These are phyloP conservation scores for Agrilus biguttatus DNA, from an alignment of 2,888 invertebrate genomes.

Conservation along the genomic window DNA sequence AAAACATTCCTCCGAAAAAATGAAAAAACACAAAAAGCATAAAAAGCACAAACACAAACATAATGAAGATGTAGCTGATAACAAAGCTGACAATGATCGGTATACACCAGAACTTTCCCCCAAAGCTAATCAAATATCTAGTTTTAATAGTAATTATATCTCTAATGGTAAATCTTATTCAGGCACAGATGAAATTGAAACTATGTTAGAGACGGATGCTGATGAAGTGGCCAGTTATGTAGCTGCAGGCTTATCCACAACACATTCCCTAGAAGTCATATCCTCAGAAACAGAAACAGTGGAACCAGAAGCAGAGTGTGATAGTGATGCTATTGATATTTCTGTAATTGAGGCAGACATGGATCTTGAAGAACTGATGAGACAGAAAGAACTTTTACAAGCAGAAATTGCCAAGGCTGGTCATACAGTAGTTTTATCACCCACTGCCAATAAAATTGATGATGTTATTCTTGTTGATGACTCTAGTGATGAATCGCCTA, in stretches of 20 bases:
- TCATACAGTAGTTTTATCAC: constrained; percentile 24
- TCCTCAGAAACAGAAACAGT: constrained; percentile 56
- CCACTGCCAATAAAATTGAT: constrained; percentile 26
- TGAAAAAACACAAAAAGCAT: constrained; percentile 51
- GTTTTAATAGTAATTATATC: constrained; percentile 18
- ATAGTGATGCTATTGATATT: constrained; percentile 54
- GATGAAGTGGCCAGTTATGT: constrained; percentile 35
- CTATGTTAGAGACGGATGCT: constrained; percentile 28
- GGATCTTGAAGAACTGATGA: constrained; percentile 79
- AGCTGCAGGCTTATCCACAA: constrained; percentile 29
- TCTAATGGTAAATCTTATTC: constrained; percentile 25
- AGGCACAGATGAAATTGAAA: constrained; percentile 17
- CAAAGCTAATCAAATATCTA: constrained; percentile 15
- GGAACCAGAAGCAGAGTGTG: constrained; percentile 47
- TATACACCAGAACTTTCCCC: constrained; percentile 28
- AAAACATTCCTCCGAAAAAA: constrained; percentile 34
- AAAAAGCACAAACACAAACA: constrained; percentile 43
- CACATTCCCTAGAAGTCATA: constrained; percentile 41
- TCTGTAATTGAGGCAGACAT: constrained; percentile 71
- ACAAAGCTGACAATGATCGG: constrained; percentile 25
- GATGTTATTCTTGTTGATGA: constrained; percentile 51
- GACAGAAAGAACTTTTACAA: constrained; percentile 71
- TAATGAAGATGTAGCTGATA: constrained; percentile 29
- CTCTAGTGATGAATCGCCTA: constrained; percentile 33
- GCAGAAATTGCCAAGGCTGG: constrained; percentile 61